These are phyloP conservation scores for Rhinatrema bivittatum DNA, from an alignment of 2,797 vertebrate species.

Conservation along the genomic window DNA sequence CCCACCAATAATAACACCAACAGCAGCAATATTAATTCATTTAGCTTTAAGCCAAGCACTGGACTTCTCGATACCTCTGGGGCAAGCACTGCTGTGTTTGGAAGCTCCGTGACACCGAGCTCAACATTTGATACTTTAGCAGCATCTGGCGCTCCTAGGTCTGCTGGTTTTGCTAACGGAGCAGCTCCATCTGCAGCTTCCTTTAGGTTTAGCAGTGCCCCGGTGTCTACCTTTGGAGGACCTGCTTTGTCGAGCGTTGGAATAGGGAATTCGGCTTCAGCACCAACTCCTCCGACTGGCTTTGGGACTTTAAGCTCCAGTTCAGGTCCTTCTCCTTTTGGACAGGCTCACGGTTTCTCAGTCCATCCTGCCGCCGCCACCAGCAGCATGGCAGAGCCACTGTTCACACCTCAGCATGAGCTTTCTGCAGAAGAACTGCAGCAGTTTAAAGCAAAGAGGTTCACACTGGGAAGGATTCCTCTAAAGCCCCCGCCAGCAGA, in stretches of 20 bases:
- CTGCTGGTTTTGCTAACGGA: constrained; percentile 32
- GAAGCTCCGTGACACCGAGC: constrained; percentile 6
- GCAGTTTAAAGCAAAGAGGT: constrained; percentile 75
- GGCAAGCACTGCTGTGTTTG: constrained; percentile 22
- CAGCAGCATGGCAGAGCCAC: constrained; percentile 19
- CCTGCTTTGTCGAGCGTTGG: constrained; percentile 37
- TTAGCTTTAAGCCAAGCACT: constrained; percentile 59
- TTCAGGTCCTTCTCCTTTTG: constrained; percentile 14
- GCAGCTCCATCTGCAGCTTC: constrained; percentile 42
- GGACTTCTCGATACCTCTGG: constrained; percentile 29
- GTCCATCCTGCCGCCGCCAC: not conserved
- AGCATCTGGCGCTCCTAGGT: constrained; percentile 1
- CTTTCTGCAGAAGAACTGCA: constrained; percentile 71
- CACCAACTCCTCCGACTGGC: not conserved
- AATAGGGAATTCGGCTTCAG: not conserved
- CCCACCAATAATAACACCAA: constrained; percentile 20
- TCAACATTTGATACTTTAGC: constrained; percentile 21
- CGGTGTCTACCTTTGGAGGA: constrained; percentile 27
- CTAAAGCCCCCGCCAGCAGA: constrained; percentile 68
- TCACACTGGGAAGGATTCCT: constrained; percentile 79
- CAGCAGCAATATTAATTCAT: constrained; percentile 29
- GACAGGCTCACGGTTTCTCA: constrained; percentile 32
- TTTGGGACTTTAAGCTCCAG: not conserved
- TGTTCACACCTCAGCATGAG: constrained; percentile 68
- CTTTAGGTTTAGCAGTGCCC: constrained; percentile 66